A percentile compares a stretch with the other conserved stretches of the same genome.
Evolutionary conservation across 2,888 invertebrate genomes (phyloP).

Genomic region (Zygothrica quintamaculata): DNA sequence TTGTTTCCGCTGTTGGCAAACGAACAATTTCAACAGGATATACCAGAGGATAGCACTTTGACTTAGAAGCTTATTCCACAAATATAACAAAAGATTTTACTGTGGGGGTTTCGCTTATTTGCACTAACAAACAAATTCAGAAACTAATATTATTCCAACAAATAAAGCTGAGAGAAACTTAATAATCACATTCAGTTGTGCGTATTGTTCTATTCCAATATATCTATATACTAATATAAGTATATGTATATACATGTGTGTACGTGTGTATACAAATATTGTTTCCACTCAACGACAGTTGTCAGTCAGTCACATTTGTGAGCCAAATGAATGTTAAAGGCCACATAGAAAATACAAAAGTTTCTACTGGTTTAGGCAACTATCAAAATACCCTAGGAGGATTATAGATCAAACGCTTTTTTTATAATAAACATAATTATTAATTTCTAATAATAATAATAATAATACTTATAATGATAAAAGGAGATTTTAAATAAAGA

Average conservation of each 20-base stretch:
- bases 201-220: constrained; percentile 3
- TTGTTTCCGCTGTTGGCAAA: constrained; percentile 48
- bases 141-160: constrained; percentile 73
- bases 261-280: constrained; percentile 13
- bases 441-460: too few species aligned
- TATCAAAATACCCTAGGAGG: too few species aligned
- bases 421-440: too few species aligned
- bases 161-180: constrained; percentile 53
- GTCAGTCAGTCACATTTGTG: constrained; percentile 22
- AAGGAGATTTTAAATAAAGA: too few species aligned
- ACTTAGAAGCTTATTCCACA: constrained; percentile 30
- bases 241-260: background rate
- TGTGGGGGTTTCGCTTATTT: constrained; percentile 42
- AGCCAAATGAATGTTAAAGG: constrained; percentile 40
- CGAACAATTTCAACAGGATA: constrained; percentile 22
- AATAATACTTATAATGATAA: too few species aligned
- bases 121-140: constrained; percentile 66
- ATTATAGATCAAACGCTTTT: too few species aligned
- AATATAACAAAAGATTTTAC: constrained; percentile 49
- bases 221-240: constrained; percentile 2
- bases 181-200: constrained; percentile 19
- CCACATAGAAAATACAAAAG: constrained; percentile 29
- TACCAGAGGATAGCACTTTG: constrained; percentile 1
- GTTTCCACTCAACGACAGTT: constrained; percentile 40
- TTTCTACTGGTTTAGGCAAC: background rate